Base-by-base conservation (phyloP, 2,888 invertebrate genomes). In the Cephus runcator region DNA sequence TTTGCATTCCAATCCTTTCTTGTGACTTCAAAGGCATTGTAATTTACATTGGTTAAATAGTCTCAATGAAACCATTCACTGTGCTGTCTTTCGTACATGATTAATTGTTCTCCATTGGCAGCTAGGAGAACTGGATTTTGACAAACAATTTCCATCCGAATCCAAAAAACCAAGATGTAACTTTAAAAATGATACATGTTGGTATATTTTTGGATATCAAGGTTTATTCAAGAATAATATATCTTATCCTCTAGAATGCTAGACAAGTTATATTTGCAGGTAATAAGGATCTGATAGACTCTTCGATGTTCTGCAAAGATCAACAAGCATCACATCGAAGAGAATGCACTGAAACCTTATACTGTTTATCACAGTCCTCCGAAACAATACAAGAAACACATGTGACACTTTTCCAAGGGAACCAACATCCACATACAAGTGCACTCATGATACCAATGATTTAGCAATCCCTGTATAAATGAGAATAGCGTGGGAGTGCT, bases 61-160 rank as follows among this genome's bases (percentile, higher is more conserved):
- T 79, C 80, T 82, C 79, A 83, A 82, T 83, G 82, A 80, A 84
- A 79, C 81, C 83, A 81, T 81, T 82, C 81, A 80, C 80, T 73
- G 81, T 77, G 80, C 78, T 83, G 79, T 83, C 81, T 23, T 56
- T 1, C 23, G 9, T 56, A 9, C 9, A 56, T 23, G 56, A 56
- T 56, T 56, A 23, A 40, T 15, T 40, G 6, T 40, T 40, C 15
- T 40, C 6, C 23, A 40, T 40, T 40, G 1, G 6, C 40, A 40
- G 40, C 40, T 40, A 40, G 4, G 15, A 40, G 23, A 40, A 40
- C 15, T 40, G 6, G 15, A 40, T 40, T 6, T 40, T 15, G 23
- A 40, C 15, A 40, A 40, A 40, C 6, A 40, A 40, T 23, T 23
- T 40, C 2, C 6, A 1, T 15, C 2, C 6, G 1, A 15, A 40